phyloP scores from a whole-genome alignment of 1,140 invertebrate genomes.

The Drosophila pachea region DNA sequence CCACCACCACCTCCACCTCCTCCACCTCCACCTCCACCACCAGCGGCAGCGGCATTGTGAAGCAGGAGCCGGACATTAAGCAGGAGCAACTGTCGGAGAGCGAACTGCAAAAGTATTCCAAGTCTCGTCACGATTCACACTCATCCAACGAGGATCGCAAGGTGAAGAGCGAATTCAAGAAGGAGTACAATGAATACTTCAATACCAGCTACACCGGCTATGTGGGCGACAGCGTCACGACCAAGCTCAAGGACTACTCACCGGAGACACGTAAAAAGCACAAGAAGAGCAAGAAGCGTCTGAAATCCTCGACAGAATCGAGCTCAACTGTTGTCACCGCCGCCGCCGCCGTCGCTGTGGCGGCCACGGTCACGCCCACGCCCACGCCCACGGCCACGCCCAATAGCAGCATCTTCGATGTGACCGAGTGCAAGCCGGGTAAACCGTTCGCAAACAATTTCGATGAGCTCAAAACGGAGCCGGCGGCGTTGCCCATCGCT shows the following conservation, averaged over 20 bases:
- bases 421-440: conserved; percentile 49
- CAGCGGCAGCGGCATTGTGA: conserved; percentile 50
- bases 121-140: conserved; percentile 60
- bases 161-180: conserved; percentile 73
- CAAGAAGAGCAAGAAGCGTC: conserved; percentile 90
- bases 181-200: conserved; percentile 64
- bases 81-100: conserved; percentile 56
- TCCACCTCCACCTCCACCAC: not conserved
- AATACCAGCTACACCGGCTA: conserved; percentile 35
- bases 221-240: conserved; percentile 14
- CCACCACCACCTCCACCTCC: not conserved
- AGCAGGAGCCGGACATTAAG: conserved; percentile 77
- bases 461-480: conserved; percentile 57
- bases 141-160: conserved; percentile 62
- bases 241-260: conserved; percentile 63
- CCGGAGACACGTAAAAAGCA: conserved; percentile 85
- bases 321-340: conserved; percentile 63
- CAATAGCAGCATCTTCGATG: conserved; percentile 52
- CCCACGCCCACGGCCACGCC: not conserved
- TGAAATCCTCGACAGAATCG: conserved; percentile 81
- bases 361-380: not conserved
- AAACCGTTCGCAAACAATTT: conserved; percentile 47
- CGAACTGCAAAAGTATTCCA: conserved; percentile 50
- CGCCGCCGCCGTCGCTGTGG: not conserved
- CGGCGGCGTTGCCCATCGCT: not conserved